A percentile compares a stretch with the other conserved stretches of the same genome.
phyloP scores from a whole-genome alignment of 92 coral and sea anemone genomes.

The Blastomussa wellsi region DNA sequence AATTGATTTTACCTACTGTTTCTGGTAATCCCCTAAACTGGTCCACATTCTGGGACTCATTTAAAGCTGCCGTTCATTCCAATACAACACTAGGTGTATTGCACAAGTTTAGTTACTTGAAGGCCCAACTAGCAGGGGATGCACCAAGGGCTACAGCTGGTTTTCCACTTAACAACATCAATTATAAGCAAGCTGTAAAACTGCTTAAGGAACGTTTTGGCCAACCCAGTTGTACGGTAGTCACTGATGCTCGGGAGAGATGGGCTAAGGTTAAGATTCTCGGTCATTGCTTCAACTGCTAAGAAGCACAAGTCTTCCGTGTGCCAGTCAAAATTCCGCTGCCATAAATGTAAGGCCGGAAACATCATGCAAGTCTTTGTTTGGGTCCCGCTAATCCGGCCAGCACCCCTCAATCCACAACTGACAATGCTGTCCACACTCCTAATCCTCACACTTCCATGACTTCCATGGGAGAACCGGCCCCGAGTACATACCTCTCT shows the following conservation, averaged over 20 bases:
- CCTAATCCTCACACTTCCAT: neutral
- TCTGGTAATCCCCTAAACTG: neutral
- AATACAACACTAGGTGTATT: too few relatives aligned
- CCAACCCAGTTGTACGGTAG: neutral
- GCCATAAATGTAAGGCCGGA: slow-evolving; percentile 8
- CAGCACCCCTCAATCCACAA: neutral
- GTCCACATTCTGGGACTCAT: neutral
- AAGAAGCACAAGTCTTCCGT: neutral
- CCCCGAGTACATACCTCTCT: slow-evolving; percentile 1
- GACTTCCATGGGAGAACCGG: neutral
- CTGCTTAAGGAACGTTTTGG: slow-evolving; percentile 28
- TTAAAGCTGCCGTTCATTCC: slow-evolving; percentile 16
- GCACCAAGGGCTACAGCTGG: slow-evolving; percentile 47
- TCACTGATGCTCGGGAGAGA: neutral
- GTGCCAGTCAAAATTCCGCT: neutral
- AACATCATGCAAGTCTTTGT: slow-evolving; percentile 18
- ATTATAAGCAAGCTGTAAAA: neutral
- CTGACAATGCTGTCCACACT: neutral
- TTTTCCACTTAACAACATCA: slow-evolving; percentile 26
- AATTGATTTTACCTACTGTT: neutral
- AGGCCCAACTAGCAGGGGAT: slow-evolving; percentile 46
- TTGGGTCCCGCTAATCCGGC: neutral
- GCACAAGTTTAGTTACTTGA: too few relatives aligned
- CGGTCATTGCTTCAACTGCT: neutral
- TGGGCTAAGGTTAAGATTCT: neutral